Evolutionary conservation across 2,797 vertebrate species (phyloP).

Genomic region (Telmatherina bonti): DNA sequence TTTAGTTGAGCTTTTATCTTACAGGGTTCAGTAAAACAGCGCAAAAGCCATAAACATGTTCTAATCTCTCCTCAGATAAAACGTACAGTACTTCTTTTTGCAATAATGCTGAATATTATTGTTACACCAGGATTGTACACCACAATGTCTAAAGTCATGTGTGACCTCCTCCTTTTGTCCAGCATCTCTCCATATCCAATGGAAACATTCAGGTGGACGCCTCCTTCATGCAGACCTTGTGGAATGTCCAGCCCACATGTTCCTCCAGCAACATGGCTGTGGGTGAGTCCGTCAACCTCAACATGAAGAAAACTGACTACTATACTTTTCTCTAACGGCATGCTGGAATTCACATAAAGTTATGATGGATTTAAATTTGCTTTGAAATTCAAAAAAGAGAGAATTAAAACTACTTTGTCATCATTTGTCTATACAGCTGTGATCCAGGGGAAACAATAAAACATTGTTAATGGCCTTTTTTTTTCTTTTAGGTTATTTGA

Average conservation of each 20-base stretch:
- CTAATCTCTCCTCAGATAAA: neutral
- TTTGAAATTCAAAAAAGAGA: neutral
- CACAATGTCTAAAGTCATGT: constrained; percentile 1
- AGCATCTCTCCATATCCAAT: constrained; percentile 95
- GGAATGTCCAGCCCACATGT: constrained; percentile 97
- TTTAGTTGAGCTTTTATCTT: no score
- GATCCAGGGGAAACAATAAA: no score
- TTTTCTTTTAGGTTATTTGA: constrained; percentile 86
- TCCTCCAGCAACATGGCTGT: constrained; percentile 92
- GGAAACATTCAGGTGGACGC: constrained; percentile 94
- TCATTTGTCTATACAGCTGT: no score
- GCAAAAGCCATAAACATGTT: neutral
- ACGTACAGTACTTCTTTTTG: neutral
- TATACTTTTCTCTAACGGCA: neutral
- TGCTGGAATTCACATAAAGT: neutral
- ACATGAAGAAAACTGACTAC: neutral
- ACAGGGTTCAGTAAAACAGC: no score
- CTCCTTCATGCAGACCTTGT: constrained; percentile 98
- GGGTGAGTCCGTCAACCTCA: constrained; percentile 80
- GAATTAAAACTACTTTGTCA: neutral
- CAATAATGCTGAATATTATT: neutral
- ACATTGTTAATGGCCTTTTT: neutral
- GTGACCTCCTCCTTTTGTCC: constrained; percentile 48
- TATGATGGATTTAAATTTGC: neutral
- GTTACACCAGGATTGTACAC: neutral